Percentiles rank a stretch among this genome's conserved stretches.
Conservation (phyloP, 2,888 invertebrate species). For the Formica aserva region DNA sequence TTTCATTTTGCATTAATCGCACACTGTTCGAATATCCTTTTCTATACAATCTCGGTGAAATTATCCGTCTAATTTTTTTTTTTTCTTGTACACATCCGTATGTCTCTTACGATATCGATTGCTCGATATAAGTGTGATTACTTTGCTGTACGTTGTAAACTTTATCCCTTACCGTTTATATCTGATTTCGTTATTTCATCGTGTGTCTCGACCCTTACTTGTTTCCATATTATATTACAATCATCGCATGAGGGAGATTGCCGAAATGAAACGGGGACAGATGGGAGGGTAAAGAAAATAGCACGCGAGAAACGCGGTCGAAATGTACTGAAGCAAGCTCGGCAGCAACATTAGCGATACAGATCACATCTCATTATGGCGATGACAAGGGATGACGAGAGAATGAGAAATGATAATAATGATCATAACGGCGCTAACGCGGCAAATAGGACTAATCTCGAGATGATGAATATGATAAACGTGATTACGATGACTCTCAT, state of each 20-base stretch:
- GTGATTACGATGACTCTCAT: conserved; percentile 45
- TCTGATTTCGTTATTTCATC: conserved; percentile 16
- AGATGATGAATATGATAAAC: conserved; percentile 39
- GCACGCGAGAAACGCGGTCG: conserved; percentile 8
- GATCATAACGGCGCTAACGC: conserved; percentile 17
- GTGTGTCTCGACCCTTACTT: conserved; percentile 24
- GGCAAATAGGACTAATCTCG: conserved; percentile 44
- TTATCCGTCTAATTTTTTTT: background rate
- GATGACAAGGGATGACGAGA: conserved; percentile 25
- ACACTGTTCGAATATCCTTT: background rate
- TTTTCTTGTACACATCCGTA: background rate
- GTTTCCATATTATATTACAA: conserved; percentile 35
- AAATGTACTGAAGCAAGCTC: conserved; percentile 45
- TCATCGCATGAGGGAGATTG: conserved; percentile 30
- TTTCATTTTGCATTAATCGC: conserved; percentile 22
- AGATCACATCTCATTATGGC: conserved; percentile 45
- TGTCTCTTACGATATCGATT: conserved; percentile 3
- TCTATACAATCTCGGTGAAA: background rate
- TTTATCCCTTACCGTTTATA: background rate
- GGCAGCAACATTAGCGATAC: conserved; percentile 40
- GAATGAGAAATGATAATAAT: conserved; percentile 32
- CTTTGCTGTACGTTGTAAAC: background rate
- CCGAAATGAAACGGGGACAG: conserved; percentile 20
- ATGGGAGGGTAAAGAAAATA: conserved; percentile 30
- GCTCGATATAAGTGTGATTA: conserved; percentile 2